These are phyloP conservation scores for Zaprionus bogoriensis DNA, from an alignment of 2,888 invertebrate genomes.

Conservation along the genomic window DNA sequence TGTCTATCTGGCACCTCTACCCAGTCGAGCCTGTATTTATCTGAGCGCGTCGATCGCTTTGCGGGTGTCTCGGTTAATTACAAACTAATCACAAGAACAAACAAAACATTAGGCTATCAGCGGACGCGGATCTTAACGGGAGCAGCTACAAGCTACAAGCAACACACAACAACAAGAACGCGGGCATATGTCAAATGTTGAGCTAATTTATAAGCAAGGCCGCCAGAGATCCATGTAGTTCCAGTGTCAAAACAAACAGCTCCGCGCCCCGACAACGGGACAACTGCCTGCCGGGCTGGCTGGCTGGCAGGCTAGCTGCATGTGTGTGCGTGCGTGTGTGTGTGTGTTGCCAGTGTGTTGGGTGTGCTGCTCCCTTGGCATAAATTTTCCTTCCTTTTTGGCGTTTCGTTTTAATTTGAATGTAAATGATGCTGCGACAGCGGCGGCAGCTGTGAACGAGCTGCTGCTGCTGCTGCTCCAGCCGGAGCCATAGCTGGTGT, in stretches of 20 bases:
- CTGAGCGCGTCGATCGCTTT: conserved; percentile 37
- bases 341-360: background rate
- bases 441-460: conserved; percentile 54
- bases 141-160: conserved; percentile 19
- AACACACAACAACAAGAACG: conserved; percentile 20
- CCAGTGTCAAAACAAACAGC: conserved; percentile 70
- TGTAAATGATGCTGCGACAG: conserved; percentile 73
- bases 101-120: conserved; percentile 72
- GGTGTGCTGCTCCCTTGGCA: conserved; percentile 54
- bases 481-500: too few relatives aligned
- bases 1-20: conserved; percentile 68
- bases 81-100: conserved; percentile 68
- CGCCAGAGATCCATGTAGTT: conserved; percentile 62
- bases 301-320: background rate
- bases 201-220: conserved; percentile 69
- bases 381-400: conserved; percentile 61
- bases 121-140: conserved; percentile 54
- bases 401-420: conserved; percentile 78
- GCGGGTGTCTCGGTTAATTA: conserved; percentile 54
- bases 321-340: background rate
- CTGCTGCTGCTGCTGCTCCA: conserved; percentile 1
- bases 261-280: conserved; percentile 22
- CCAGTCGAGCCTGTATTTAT: conserved; percentile 33
- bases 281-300: background rate
- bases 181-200: conserved; percentile 64